Conservation (phyloP, 2,888 invertebrate genomes). For the Lasioglossum marginatum region DNA sequence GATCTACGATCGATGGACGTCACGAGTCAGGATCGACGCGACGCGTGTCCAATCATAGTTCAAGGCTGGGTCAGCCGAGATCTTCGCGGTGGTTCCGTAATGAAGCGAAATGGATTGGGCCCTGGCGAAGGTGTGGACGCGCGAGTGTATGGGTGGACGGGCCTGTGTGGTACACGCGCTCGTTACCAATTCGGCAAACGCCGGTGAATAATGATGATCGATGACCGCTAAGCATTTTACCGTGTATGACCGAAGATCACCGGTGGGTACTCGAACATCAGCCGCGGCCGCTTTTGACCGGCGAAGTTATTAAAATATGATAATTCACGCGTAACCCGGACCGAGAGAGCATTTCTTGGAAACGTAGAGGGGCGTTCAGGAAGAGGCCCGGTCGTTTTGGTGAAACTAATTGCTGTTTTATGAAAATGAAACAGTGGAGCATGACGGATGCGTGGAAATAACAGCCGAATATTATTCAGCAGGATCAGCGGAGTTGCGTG, state of each 20-base stretch:
- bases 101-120: conserved; percentile 73
- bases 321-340: conserved; percentile 51
- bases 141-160: background rate
- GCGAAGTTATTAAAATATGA: conserved; percentile 67
- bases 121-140: conserved; percentile 36
- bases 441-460: background rate
- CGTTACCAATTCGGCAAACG: conserved; percentile 67
- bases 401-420: conserved; percentile 26
- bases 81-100: conserved; percentile 63
- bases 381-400: background rate
- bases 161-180: conserved; percentile 1
- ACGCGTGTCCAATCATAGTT: conserved; percentile 71
- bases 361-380: conserved; percentile 13
- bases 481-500: background rate
- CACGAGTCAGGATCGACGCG: conserved; percentile 54
- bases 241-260: conserved; percentile 61
- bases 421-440: conserved; percentile 15
- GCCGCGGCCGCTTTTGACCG: conserved; percentile 27
- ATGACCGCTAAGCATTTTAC: conserved; percentile 66
- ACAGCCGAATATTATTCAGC: background rate
- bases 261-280: conserved; percentile 48
- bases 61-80: conserved; percentile 71
- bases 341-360: background rate
- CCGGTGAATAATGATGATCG: conserved; percentile 73
- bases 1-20: conserved; percentile 46